Percentiles rank a stretch among this genome's conserved stretches.
Evolutionary conservation across 2,888 invertebrate genomes (phyloP).

Genomic region (Hoplodrina ambigua): DNA sequence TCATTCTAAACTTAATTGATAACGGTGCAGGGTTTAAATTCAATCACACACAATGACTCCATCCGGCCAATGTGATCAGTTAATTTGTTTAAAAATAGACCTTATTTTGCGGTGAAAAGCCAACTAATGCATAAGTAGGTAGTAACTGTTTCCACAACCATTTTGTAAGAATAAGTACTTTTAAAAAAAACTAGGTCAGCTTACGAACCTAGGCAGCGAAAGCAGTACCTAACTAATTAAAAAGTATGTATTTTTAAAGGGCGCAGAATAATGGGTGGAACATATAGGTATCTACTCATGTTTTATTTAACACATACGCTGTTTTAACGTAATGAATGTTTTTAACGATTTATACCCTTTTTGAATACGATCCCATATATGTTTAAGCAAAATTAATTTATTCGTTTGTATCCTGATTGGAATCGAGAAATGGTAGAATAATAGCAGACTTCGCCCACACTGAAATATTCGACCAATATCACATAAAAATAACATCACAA

Average conservation of each 20-base stretch:
- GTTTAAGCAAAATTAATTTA: slow-evolving; percentile 35
- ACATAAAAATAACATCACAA: slow-evolving; percentile 8
- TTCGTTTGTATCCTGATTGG: slow-evolving; percentile 14
- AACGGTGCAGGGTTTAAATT: too few species aligned
- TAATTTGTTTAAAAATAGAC: too few species aligned
- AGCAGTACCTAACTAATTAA: slow-evolving; percentile 47
- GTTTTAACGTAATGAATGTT: slow-evolving; percentile 38
- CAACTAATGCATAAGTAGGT: background rate
- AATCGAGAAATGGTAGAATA: slow-evolving; percentile 16
- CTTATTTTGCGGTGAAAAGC: background rate
- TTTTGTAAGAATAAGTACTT: slow-evolving; percentile 23
- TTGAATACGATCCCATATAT: background rate
- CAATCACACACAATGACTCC: too few species aligned
- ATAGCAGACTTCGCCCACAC: background rate
- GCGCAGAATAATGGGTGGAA: slow-evolving; percentile 22
- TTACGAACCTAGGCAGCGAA: slow-evolving; percentile 12
- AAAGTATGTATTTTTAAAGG: slow-evolving; percentile 42
- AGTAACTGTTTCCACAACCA: background rate
- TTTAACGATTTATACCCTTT: slow-evolving; percentile 28
- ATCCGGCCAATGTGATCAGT: too few species aligned
- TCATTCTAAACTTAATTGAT: too few species aligned
- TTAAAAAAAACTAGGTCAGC: slow-evolving; percentile 46
- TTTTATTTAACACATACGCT: slow-evolving; percentile 41
- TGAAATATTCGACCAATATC: background rate
- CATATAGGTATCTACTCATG: slow-evolving; percentile 23